These are phyloP conservation scores for Euplagia quadripunctaria DNA, from an alignment of 2,888 invertebrate genomes.

Conservation along the genomic window DNA sequence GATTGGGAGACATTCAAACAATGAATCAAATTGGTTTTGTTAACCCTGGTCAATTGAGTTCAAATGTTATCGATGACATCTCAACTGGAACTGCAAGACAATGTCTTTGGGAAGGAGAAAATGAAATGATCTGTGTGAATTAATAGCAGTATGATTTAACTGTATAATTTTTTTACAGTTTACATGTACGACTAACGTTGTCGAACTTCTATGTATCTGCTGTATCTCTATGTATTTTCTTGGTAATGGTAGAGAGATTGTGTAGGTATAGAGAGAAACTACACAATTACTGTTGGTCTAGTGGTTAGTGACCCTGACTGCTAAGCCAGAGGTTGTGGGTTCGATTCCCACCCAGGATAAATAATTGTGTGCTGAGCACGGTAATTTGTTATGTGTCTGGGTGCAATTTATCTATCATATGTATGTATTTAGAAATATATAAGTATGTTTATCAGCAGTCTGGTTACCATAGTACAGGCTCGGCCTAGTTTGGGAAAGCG, in stretches of 20 bases:
- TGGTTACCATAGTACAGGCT: too few relatives aligned
- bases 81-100: neutral
- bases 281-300: too few relatives aligned
- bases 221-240: neutral
- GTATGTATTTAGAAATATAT: too few relatives aligned
- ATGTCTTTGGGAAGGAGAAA: neutral
- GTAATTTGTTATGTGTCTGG: too few relatives aligned
- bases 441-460: too few relatives aligned
- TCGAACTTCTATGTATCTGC: neutral
- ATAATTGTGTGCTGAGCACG: too few relatives aligned
- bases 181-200: neutral
- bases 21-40: slow-evolving; percentile 47
- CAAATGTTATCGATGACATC: slow-evolving; percentile 47
- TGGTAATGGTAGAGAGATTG: neutral
- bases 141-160: neutral
- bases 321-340: too few relatives aligned
- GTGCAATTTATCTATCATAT: too few relatives aligned
- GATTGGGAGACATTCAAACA: slow-evolving; percentile 44
- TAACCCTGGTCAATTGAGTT: slow-evolving; percentile 46
- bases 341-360: too few relatives aligned
- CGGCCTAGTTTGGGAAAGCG: too few relatives aligned
- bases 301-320: too few relatives aligned
- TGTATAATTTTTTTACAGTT: neutral
- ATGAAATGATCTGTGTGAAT: neutral
- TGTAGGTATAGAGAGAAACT: neutral